These are phyloP conservation scores for Cheumatopsyche charites DNA, from an alignment of 1,140 invertebrate genomes.

Conservation along the genomic window DNA sequence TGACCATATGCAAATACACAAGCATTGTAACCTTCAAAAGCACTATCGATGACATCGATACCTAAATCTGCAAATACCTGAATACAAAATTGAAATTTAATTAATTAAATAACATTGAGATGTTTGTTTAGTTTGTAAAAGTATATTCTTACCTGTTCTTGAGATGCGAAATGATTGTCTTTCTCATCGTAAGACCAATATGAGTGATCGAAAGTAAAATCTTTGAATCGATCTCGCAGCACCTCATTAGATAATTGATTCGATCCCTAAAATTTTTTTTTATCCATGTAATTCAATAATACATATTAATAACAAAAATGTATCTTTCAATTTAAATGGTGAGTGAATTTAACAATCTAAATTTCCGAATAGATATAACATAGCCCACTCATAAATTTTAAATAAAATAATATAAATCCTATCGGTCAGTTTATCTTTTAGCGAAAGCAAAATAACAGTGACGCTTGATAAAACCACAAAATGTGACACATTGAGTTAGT, in stretches of 20 bases:
- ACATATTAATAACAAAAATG: too few relatives aligned
- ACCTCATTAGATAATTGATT: slow-evolving; percentile 58
- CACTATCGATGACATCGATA: slow-evolving; percentile 89
- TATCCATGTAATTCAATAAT: too few relatives aligned
- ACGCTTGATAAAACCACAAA: too few relatives aligned
- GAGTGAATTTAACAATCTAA: too few relatives aligned
- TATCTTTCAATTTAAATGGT: not conserved
- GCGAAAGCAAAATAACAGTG: too few relatives aligned
- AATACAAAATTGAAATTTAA: slow-evolving; percentile 48
- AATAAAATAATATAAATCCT: too few relatives aligned
- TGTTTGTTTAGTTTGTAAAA: slow-evolving; percentile 3
- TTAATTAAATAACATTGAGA: too few relatives aligned
- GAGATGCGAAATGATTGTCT: slow-evolving; percentile 77
- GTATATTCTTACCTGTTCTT: slow-evolving; percentile 70
- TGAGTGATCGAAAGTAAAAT: slow-evolving; percentile 93
- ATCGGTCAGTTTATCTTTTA: too few relatives aligned
- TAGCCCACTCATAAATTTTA: too few relatives aligned
- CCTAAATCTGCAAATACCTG: slow-evolving; percentile 87
- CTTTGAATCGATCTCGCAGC: slow-evolving; percentile 75
- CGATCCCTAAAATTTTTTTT: slow-evolving; percentile 7
- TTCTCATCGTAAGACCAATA: slow-evolving; percentile 83
- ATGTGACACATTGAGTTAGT: too few relatives aligned
- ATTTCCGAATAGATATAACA: too few relatives aligned
- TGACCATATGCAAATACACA: slow-evolving; percentile 97
- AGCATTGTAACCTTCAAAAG: slow-evolving; percentile 96